phyloP scores from a whole-genome alignment of 1,140 invertebrate species.

The Grapholita molesta region DNA sequence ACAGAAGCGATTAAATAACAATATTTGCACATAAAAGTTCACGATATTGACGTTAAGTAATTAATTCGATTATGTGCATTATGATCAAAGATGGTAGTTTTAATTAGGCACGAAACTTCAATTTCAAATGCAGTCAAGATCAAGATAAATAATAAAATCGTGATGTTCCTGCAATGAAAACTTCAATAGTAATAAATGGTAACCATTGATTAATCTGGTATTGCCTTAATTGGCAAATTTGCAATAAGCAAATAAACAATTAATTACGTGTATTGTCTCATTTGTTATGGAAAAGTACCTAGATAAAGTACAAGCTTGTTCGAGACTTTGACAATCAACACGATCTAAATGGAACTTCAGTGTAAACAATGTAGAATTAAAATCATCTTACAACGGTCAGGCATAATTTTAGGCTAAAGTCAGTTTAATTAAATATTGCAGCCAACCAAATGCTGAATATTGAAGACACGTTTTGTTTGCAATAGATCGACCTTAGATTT shows the following conservation, averaged over 20 bases:
- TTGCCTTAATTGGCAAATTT: slow-evolving; percentile 17
- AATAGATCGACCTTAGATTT: no score
- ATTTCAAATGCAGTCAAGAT: not conserved
- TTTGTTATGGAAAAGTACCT: not conserved
- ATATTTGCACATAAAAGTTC: not conserved
- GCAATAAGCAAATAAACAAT: slow-evolving; percentile 11
- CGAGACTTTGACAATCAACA: not conserved
- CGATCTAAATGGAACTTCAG: not conserved
- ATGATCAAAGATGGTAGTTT: not conserved
- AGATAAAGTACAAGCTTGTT: not conserved
- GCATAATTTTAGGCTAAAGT: no score
- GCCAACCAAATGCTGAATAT: no score
- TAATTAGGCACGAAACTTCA: slow-evolving; percentile 1
- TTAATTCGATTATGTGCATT: not conserved
- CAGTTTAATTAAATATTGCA: no score
- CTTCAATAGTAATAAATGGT: slow-evolving; percentile 15
- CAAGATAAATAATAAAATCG: slow-evolving; percentile 16
- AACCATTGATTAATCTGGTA: not conserved
- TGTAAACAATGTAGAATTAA: no score
- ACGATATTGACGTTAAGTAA: not conserved
- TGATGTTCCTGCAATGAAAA: slow-evolving; percentile 15
- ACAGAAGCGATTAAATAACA: not conserved
- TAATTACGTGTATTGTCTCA: not conserved
- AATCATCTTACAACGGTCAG: no score
- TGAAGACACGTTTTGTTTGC: no score